A percentile compares a stretch with the other conserved stretches of the same genome.
Conservation (phyloP, 2,888 invertebrate species). For the Axea sp. region DNA sequence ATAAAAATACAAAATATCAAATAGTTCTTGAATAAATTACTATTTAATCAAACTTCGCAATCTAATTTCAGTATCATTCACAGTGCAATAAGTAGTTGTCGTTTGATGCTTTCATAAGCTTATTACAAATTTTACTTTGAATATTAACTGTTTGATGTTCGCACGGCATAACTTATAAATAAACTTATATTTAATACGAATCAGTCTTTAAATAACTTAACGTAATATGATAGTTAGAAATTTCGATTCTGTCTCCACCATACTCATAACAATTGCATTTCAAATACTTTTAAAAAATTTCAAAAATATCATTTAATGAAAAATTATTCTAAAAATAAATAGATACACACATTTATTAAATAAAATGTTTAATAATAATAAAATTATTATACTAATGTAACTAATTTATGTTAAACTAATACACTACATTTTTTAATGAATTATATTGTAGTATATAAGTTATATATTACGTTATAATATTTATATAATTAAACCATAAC, state of each 20-base stretch:
- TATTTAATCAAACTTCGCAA: constrained; percentile 38
- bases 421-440: too few relatives aligned
- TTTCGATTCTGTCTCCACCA: constrained; percentile 12
- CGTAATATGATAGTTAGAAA: constrained; percentile 12
- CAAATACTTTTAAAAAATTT: too few relatives aligned
- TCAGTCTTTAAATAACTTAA: constrained; percentile 37
- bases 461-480: too few relatives aligned
- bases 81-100: constrained; percentile 29
- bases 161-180: constrained; percentile 22
- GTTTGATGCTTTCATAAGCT: constrained; percentile 42
- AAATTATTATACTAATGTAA: too few relatives aligned
- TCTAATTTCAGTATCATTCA: constrained; percentile 22
- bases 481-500: too few relatives aligned
- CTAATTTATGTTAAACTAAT: too few relatives aligned
- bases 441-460: too few relatives aligned
- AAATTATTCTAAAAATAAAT: too few relatives aligned
- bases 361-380: too few relatives aligned
- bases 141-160: constrained; percentile 35
- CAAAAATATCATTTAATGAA: too few relatives aligned
- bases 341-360: too few relatives aligned
- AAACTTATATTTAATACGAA: constrained; percentile 44
- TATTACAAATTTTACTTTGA: constrained; percentile 37
- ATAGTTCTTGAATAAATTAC: constrained; percentile 18
- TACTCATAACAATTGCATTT: constrained; percentile 8
- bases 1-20: too few relatives aligned